These are phyloP conservation scores for Oikopleura dioica DNA, from an alignment of 23 tunicate species.

Conservation along the genomic window DNA sequence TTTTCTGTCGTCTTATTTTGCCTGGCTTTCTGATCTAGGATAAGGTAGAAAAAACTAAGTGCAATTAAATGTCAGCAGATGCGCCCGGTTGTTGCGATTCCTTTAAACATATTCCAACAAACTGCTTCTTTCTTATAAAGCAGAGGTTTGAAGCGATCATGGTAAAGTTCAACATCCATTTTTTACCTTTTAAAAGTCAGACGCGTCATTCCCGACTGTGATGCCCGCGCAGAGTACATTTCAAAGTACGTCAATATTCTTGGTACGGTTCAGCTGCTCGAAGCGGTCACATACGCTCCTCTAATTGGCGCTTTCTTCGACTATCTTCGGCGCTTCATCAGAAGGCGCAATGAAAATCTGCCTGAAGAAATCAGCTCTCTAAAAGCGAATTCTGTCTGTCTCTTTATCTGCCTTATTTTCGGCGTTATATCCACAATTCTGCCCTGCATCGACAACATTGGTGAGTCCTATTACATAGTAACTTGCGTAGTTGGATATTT, in stretches of 20 bases:
- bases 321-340: not conserved
- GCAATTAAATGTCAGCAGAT: too few species aligned
- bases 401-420: not conserved
- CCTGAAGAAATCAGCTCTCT: not conserved
- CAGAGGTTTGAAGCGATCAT: too few species aligned
- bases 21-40: slow-evolving; percentile 4
- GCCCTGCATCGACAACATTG: slow-evolving; percentile 1
- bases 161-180: too few species aligned
- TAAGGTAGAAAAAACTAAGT: too few species aligned
- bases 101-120: too few species aligned
- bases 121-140: too few species aligned
- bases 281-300: slow-evolving; percentile 11
- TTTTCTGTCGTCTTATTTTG: slow-evolving; percentile 2
- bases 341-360: not conserved
- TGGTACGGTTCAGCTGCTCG: not conserved
- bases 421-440: not conserved
- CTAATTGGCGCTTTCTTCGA: not conserved
- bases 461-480: too few species aligned
- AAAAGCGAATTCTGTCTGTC: not conserved
- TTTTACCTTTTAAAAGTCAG: too few species aligned
- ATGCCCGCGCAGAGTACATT: not conserved
- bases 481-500: too few species aligned
- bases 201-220: not conserved
- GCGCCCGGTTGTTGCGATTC: too few species aligned
- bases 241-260: not conserved